Conservation (phyloP, 2,113 vertebrate genomes). For the Cyanoliseus patagonus region DNA sequence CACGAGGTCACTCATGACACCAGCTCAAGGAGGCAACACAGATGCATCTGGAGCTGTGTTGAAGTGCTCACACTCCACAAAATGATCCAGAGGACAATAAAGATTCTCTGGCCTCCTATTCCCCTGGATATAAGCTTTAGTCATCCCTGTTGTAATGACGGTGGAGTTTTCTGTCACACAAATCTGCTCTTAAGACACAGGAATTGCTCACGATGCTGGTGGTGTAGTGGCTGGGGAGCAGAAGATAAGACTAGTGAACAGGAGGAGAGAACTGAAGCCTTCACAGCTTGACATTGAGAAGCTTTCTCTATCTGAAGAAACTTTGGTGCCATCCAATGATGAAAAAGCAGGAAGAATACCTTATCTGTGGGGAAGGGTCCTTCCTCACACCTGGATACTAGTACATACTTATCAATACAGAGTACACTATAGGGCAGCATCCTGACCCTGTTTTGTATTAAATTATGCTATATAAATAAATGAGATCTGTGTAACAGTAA, state of each 20-base stretch:
- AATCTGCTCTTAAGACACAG: not conserved
- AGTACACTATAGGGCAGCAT: not conserved
- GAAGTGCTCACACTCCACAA: not conserved
- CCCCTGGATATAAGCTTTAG: not conserved
- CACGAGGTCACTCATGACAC: not conserved
- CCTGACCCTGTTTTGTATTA: not conserved
- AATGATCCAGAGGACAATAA: not conserved
- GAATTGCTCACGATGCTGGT: not conserved
- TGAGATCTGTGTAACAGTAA: not conserved
- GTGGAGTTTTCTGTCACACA: not conserved
- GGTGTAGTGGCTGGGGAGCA: not conserved
- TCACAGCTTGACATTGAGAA: not conserved
- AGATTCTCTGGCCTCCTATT: not conserved
- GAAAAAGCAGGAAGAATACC: not conserved
- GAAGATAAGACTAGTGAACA: not conserved
- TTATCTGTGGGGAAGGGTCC: not conserved
- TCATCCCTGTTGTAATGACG: not conserved
- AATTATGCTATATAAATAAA: not conserved
- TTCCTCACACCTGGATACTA: not conserved
- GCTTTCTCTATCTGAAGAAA: not conserved
- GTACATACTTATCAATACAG: not conserved
- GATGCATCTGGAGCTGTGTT: not conserved
- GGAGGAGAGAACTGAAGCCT: not conserved
- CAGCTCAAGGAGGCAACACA: not conserved
- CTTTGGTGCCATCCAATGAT: not conserved